phyloP scores from a whole-genome alignment of 2,888 invertebrate genomes.

The Apodemia duryi region DNA sequence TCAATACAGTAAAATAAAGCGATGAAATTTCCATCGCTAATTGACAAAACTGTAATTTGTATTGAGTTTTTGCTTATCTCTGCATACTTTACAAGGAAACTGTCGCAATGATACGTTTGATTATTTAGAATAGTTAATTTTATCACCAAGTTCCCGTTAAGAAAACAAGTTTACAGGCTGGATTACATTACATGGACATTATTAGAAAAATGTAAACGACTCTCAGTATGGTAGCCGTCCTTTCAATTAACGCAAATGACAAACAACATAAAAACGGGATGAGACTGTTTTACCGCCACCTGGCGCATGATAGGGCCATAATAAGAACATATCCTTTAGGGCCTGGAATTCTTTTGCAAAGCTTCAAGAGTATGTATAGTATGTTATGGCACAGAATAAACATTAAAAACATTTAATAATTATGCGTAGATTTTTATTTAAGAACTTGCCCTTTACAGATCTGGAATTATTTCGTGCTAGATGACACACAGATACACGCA shows the following conservation, averaged over 20 bases:
- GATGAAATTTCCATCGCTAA: no score
- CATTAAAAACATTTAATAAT: no score
- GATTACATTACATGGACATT: constrained; percentile 8
- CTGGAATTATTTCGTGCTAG: no score
- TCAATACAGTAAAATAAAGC: no score
- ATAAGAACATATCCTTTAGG: background rate
- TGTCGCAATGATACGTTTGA: background rate
- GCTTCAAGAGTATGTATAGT: background rate
- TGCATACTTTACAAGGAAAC: no score
- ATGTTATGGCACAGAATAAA: no score
- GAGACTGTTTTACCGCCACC: constrained; percentile 5
- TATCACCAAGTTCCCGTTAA: background rate
- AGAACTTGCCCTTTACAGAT: no score
- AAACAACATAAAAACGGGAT: constrained; percentile 3
- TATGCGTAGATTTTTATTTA: no score
- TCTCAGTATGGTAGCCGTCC: background rate
- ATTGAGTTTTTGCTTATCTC: no score
- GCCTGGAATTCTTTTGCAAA: background rate
- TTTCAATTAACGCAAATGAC: constrained; percentile 7
- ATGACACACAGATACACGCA: no score
- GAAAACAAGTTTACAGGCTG: background rate
- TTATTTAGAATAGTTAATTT: background rate
- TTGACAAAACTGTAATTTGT: no score
- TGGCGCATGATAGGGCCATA: constrained; percentile 2
- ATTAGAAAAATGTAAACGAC: constrained; percentile 3